These are phyloP conservation scores for Colostygia pectinataria DNA, from an alignment of 2,888 invertebrate species.

Conservation along the genomic window DNA sequence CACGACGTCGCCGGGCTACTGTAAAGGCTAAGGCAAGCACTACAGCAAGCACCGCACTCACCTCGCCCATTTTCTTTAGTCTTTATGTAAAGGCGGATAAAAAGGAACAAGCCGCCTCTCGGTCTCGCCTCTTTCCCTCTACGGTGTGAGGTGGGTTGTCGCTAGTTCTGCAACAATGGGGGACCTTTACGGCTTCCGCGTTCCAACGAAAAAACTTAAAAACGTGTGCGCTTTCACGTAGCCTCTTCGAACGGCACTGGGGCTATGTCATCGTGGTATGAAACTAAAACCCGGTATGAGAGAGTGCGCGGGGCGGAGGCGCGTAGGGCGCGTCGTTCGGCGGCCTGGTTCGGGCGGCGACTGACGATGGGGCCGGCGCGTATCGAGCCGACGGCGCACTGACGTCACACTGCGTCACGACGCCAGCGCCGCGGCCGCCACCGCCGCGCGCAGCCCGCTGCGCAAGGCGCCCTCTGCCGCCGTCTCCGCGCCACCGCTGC, in stretches of 20 bases:
- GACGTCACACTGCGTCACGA: conserved; percentile 88
- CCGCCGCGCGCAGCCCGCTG: conserved; percentile 64
- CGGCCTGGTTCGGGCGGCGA: conserved; percentile 82
- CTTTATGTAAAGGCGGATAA: conserved; percentile 78
- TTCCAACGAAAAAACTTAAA: conserved; percentile 76
- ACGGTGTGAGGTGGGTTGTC: conserved; percentile 74
- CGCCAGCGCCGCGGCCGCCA: conserved; percentile 76
- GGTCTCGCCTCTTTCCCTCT: conserved; percentile 77
- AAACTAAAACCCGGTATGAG: conserved; percentile 81
- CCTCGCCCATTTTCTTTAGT: conserved; percentile 82
- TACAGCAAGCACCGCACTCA: conserved; percentile 80
- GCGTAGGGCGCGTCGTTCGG: conserved; percentile 73
- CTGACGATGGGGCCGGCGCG: conserved; percentile 83
- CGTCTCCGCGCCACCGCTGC: conserved; percentile 63
- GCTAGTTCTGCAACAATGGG: conserved; percentile 81
- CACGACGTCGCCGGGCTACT: conserved; percentile 53
- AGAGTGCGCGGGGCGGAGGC: conserved; percentile 72
- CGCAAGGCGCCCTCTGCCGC: conserved; percentile 57
- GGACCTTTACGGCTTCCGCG: conserved; percentile 77
- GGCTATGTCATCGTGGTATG: conserved; percentile 80
- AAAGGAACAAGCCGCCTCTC: conserved; percentile 77
- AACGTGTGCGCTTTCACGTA: conserved; percentile 78
- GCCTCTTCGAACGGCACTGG: conserved; percentile 77
- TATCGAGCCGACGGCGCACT: conserved; percentile 87
- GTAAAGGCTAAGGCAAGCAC: conserved; percentile 71